Base-by-base conservation (phyloP, 2,113 vertebrate genomes). In the Anhinga anhinga region DNA sequence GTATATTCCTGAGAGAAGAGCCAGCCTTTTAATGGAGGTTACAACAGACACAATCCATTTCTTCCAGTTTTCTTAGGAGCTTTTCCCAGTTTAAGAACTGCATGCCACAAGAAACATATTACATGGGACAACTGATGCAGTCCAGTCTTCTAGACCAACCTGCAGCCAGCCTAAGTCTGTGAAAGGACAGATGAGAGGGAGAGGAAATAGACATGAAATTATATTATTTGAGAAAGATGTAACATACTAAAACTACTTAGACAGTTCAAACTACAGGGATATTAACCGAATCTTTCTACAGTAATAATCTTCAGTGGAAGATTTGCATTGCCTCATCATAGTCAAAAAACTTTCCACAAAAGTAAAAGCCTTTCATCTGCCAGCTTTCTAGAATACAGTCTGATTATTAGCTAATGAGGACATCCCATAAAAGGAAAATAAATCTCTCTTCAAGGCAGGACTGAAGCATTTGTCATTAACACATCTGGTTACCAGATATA, bases 331-430 rank as follows among this genome's bases (percentile, higher is more conserved):
- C 36, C 12, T 76, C 47, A 52, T 59, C 79, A n/a, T 52, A 61
- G 65, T 40, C 63, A 93, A 72, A 93, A 93, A 72, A 70, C 27
- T 81, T 83, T 65, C 63, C 63, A 88, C 66, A 94, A 88, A 90
- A 34, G 95, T n/a, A 81, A 95, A 88, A 83, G 55, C 27, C 59
- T 81, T 83, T 91, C 55, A 82, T 65, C 29, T 40, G 63, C 23
- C 72, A 86, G 42, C 27, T 76, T 91, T 93, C 79, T 66, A 93
- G 79, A 93, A 94, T 27, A 90, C 50, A 95, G 74, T 77, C 87
- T 84, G 72, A 89, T 96, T 97, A 92, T 77, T 85, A 86, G 79
- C 71, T 97, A 96, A 97, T 90, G 94, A 95, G 96, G 88, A 95
- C 50, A 77, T 38, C 80, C 78, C 67, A 96, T 91, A 77, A 96